Conservation (phyloP, 1,140 invertebrate genomes). For the Sycophila sp. region DNA sequence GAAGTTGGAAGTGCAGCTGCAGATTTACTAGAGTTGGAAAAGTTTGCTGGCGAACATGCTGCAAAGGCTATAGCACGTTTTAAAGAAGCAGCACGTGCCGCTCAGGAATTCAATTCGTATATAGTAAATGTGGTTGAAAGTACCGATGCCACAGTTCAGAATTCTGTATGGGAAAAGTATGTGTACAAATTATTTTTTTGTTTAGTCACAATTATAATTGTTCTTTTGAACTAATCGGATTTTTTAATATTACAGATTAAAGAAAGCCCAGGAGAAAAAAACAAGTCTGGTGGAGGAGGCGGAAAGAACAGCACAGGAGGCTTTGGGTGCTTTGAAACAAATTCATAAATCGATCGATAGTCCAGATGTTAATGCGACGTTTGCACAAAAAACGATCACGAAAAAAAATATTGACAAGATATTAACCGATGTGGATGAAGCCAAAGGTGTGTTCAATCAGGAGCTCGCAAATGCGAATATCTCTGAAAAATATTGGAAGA, state of each 20-base stretch:
- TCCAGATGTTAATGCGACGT: conserved; percentile 63
- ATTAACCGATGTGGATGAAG: conserved; percentile 69
- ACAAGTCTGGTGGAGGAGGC: conserved; percentile 66
- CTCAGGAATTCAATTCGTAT: conserved; percentile 71
- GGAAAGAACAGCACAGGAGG: conserved; percentile 59
- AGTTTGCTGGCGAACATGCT: conserved; percentile 66
- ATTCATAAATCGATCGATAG: conserved; percentile 63
- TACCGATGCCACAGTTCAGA: conserved; percentile 64
- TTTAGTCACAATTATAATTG: neutral
- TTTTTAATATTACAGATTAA: conserved; percentile 59
- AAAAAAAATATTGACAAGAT: conserved; percentile 72
- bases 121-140: conserved; percentile 71
- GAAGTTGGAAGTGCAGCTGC: conserved; percentile 39
- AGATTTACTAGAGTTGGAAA: conserved; percentile 69
- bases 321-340: conserved; percentile 51
- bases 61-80: conserved; percentile 69
- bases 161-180: conserved; percentile 66
- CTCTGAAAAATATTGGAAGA: conserved; percentile 76
- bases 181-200: neutral
- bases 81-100: conserved; percentile 65
- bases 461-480: conserved; percentile 69
- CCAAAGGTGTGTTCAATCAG: conserved; percentile 70
- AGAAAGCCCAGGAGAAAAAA: conserved; percentile 68
- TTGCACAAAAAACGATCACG: conserved; percentile 63
- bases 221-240: neutral